A percentile compares a stretch with the other conserved stretches of the same genome.
Evolutionary conservation across 2,797 vertebrate genomes (phyloP).

Genomic region (Xiphorhynchus erythropygius): DNA sequence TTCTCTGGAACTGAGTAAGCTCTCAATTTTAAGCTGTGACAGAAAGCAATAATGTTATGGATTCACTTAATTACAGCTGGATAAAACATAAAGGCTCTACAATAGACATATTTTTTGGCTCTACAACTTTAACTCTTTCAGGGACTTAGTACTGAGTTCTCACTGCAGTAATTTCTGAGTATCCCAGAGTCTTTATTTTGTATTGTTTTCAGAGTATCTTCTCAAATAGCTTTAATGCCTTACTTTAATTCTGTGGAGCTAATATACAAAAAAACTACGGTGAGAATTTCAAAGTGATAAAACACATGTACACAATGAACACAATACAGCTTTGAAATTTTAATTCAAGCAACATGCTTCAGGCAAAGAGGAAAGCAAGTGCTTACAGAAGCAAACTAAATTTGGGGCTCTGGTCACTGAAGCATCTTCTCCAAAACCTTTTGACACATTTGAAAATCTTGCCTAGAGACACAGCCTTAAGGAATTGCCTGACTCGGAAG

Average conservation of each 20-base stretch:
- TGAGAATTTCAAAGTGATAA: neutral
- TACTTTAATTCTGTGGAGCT: neutral
- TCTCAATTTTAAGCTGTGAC: slow-evolving; percentile 18
- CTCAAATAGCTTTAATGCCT: neutral
- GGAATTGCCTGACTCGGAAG: neutral
- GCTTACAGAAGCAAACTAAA: neutral
- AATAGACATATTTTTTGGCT: neutral
- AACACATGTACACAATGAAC: neutral
- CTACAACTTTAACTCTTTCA: neutral
- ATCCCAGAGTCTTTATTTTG: neutral
- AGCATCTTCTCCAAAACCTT: neutral
- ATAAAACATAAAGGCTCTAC: slow-evolving; percentile 24
- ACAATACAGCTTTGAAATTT: neutral
- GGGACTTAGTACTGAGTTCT: neutral
- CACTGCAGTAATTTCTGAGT: neutral
- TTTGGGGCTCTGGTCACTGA: neutral
- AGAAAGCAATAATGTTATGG: slow-evolving; percentile 32
- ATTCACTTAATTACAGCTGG: slow-evolving; percentile 42
- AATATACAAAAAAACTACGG: neutral
- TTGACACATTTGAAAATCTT: neutral
- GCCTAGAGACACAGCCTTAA: neutral
- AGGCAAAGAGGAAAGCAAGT: neutral
- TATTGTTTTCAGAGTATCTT: neutral
- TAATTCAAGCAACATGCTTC: neutral
- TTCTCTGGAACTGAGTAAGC: neutral